Percentiles rank a stretch among this genome's conserved stretches.
phyloP scores from a whole-genome alignment of 2,888 invertebrate species.

The Agrochola litura region DNA sequence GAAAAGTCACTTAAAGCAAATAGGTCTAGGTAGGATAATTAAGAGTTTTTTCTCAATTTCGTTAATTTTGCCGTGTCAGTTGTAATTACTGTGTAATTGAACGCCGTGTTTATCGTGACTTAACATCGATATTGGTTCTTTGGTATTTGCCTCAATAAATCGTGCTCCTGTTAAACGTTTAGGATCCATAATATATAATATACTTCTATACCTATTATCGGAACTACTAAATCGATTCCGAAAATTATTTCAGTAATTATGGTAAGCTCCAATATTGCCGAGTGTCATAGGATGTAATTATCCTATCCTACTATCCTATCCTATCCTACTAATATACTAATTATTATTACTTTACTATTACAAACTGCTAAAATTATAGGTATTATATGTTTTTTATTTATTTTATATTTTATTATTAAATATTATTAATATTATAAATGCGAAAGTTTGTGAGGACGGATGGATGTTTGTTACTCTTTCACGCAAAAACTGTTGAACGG shows the following conservation, averaged over 20 bases:
- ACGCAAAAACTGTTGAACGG: too few species aligned
- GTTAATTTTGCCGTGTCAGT: constrained; percentile 71
- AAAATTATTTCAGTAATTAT: not conserved
- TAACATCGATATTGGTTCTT: constrained; percentile 17
- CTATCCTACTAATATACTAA: too few species aligned
- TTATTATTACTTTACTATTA: too few species aligned
- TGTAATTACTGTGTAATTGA: constrained; percentile 64
- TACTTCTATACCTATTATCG: not conserved
- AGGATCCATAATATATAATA: not conserved
- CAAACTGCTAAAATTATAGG: too few species aligned
- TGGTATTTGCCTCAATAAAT: constrained; percentile 7
- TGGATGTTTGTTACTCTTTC: too few species aligned
- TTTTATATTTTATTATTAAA: too few species aligned
- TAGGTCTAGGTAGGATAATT: constrained; percentile 84
- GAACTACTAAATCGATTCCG: not conserved
- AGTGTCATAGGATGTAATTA: not conserved
- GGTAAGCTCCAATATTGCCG: not conserved
- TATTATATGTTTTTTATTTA: too few species aligned
- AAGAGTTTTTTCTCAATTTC: constrained; percentile 71
- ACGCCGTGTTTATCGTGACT: constrained; percentile 47
- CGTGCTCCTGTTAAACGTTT: not conserved
- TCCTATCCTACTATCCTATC: too few species aligned
- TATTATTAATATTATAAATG: too few species aligned
- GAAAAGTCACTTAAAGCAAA: constrained; percentile 83
- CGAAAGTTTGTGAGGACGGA: too few species aligned